Evolutionary conservation across 2,888 invertebrate genomes (phyloP).

Genomic region (Rotaria macrura): DNA sequence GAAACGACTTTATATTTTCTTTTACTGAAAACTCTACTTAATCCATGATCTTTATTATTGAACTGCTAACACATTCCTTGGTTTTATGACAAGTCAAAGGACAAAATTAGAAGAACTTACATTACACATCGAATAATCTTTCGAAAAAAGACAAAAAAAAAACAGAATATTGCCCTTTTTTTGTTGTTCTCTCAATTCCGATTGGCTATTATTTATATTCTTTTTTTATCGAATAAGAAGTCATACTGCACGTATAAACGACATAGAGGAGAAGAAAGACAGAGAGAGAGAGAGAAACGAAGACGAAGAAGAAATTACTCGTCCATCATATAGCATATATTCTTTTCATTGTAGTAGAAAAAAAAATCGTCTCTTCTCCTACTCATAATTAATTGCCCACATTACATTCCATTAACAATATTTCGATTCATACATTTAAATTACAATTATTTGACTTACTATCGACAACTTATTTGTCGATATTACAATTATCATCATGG

Average conservation of each 20-base stretch:
- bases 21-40: too few relatives aligned
- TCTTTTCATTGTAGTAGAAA: background rate
- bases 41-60: too few relatives aligned
- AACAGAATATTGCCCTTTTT: background rate
- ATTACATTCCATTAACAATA: constrained; percentile 7
- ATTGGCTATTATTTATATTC: background rate
- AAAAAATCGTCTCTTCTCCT: constrained; percentile 2
- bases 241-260: background rate
- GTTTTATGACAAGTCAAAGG: too few relatives aligned
- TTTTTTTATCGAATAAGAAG: background rate
- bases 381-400: constrained; percentile 5
- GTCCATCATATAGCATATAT: background rate
- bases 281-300: background rate
- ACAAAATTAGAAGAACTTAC: background rate
- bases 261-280: background rate
- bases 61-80: too few relatives aligned
- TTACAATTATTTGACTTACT: background rate
- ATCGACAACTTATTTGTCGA: background rate
- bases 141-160: background rate
- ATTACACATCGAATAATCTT: background rate
- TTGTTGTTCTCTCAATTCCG: background rate
- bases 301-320: background rate
- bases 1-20: too few relatives aligned
- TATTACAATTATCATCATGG: background rate
- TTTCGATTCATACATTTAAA: background rate